A percentile compares a stretch with the other conserved stretches of the same genome.
These are phyloP conservation scores for Hyaena hyaena DNA, from an alignment of 2,113 vertebrate genomes.

Conservation along the genomic window DNA sequence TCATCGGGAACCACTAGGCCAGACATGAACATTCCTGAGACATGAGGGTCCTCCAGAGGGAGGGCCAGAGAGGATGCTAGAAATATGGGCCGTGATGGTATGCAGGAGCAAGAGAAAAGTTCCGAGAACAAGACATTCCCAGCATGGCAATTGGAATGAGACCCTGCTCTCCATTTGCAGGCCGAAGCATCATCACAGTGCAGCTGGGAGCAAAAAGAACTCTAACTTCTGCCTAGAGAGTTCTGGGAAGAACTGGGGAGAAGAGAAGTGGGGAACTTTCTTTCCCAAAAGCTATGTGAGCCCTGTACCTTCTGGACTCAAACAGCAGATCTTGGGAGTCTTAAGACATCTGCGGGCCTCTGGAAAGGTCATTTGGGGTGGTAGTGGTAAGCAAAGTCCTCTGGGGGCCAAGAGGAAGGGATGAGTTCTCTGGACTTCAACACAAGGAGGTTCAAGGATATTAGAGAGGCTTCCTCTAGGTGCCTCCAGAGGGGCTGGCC, in stretches of 20 bases:
- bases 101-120: neutral
- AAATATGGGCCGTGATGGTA: neutral
- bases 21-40: neutral
- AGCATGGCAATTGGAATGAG: neutral
- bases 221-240: neutral
- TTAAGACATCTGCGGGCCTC: neutral
- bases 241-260: neutral
- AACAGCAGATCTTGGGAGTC: neutral
- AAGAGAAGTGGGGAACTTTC: neutral
- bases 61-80: neutral
- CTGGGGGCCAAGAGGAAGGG: neutral
- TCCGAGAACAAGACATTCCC: neutral
- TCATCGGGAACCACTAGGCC: neutral
- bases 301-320: neutral
- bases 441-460: neutral
- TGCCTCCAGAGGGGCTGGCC: neutral
- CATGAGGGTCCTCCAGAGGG: neutral
- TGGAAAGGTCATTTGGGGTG: neutral
- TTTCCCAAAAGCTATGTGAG: neutral
- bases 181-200: neutral
- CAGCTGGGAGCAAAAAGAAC: neutral
- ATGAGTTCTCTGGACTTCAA: neutral
- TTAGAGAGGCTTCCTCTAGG: neutral
- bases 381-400: neutral
- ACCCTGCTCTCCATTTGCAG: neutral